These are phyloP conservation scores for Chamaedrilus cognettii DNA, from an alignment of 2,888 invertebrate genomes.

Conservation along the genomic window DNA sequence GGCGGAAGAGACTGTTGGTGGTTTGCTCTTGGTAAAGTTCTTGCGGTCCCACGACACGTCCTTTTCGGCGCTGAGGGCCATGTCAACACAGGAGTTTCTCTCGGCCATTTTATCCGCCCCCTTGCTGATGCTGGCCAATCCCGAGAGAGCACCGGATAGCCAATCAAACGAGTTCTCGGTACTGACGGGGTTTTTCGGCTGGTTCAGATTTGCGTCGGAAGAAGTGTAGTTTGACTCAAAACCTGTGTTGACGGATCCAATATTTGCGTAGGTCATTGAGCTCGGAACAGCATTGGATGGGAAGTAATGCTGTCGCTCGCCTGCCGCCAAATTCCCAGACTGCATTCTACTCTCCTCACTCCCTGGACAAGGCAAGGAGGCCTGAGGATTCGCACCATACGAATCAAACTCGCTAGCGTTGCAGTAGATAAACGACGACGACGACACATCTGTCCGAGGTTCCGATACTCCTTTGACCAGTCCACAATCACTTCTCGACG, in stretches of 20 bases:
- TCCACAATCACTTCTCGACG: neutral
- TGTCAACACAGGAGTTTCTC: neutral
- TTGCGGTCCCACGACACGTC: neutral
- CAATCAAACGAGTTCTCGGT: constrained; percentile 59
- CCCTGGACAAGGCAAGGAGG: no score
- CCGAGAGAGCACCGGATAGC: constrained; percentile 57
- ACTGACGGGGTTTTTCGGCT: neutral
- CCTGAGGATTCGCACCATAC: no score
- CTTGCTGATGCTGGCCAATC: constrained; percentile 27
- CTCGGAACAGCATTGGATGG: no score
- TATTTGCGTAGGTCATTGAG: no score
- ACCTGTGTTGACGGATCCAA: neutral
- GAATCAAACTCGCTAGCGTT: constrained; percentile 7
- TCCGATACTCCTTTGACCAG: constrained; percentile 8
- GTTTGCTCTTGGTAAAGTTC: neutral
- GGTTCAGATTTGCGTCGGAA: no score
- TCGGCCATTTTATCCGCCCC: no score
- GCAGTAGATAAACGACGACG: neutral
- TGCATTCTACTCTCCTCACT: no score
- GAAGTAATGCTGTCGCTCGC: no score
- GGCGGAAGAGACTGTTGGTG: neutral
- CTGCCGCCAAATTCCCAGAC: no score
- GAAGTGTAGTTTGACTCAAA: neutral
- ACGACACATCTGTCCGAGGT: no score
- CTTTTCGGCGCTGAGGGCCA: no score